phyloP scores from a whole-genome alignment of 2,113 vertebrate species.

The Polyodon spathula region DNA sequence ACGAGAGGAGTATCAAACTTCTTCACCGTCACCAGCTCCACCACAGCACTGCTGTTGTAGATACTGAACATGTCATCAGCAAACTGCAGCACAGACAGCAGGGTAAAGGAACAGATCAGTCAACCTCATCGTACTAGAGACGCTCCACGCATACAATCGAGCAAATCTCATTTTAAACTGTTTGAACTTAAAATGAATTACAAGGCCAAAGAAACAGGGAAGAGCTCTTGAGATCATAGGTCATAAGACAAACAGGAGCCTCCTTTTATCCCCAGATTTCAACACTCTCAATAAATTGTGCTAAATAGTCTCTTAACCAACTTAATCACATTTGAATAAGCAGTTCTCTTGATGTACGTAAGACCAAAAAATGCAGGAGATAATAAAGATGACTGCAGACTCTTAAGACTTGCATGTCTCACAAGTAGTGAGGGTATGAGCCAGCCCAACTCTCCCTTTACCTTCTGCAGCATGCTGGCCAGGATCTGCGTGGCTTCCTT shows the following conservation, averaged over 20 bases:
- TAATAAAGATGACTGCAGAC: background rate
- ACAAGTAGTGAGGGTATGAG: background rate
- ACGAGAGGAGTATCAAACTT: constrained; percentile 73
- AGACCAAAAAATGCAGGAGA: background rate
- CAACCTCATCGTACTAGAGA: background rate
- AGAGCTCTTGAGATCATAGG: no score
- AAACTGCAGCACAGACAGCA: constrained; percentile 57
- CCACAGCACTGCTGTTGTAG: constrained; percentile 80
- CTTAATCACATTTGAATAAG: no score
- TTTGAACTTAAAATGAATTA: no score
- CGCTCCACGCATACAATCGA: background rate
- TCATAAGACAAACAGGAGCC: no score
- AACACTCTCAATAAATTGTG: no score
- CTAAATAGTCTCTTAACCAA: no score
- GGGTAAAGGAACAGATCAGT: background rate
- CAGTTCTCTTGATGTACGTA: no score
- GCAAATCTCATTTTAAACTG: no score
- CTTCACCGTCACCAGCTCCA: constrained; percentile 84
- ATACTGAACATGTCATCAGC: constrained; percentile 83
- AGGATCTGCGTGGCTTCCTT: constrained; percentile 77
- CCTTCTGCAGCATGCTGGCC: constrained; percentile 77
- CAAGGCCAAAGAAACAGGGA: no score
- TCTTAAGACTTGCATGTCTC: background rate
- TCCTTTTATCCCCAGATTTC: no score
- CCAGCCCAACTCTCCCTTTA: constrained; percentile 30